Evolutionary conservation across 2,888 invertebrate species (phyloP), one percentile per base, ranked within the genome.

Genomic region (Ganaspis brasiliensis): DNA sequence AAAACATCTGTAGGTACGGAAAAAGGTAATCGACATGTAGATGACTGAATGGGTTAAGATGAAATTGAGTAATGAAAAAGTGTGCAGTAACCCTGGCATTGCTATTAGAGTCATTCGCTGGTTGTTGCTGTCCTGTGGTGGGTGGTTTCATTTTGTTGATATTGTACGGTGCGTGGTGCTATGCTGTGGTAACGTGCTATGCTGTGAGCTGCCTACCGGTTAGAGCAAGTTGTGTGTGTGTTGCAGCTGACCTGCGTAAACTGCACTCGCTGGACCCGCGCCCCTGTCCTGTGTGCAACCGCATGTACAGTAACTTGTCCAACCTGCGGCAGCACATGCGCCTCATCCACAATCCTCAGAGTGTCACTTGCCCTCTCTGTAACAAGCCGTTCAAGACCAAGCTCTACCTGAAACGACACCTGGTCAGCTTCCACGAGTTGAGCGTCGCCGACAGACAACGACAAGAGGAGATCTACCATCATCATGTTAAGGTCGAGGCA

Each of bases 281-380:
- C 89, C 94, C 94, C 82, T 94, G 94, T 92, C 93, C 93, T 86
- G 93, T 93, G 90, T 94, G 94, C 92, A 93, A 93, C 88, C 93
- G 94, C 89, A 93, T 94, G 88, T 94, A 94, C 92, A 94, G 94
- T 92, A 94, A 94, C 91, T 92, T 94, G 87, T 94, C 94, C 85
- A 94, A 94, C 91, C 92, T 94, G 85, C 92, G 94, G 82, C 94
- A 94, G 88, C 94, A 94, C 92, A 93, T 94, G 92, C 93, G 94
- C 91, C 92, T 94, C 85, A 94, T 94, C 89, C 94, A 94, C 91
- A 93, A 93, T 91, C 94, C 94, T 81, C 94, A 93, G 88, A 93
- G 93, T 89, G 94, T 94, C 86, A 92, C 92, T 87, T 94, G 94
- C 91, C 93, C 93, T 81, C 91, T 94, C 84, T 94, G 94, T 91